Evolutionary conservation across 2,113 vertebrate species (phyloP).

Genomic region (Lepisosteus oculatus): DNA sequence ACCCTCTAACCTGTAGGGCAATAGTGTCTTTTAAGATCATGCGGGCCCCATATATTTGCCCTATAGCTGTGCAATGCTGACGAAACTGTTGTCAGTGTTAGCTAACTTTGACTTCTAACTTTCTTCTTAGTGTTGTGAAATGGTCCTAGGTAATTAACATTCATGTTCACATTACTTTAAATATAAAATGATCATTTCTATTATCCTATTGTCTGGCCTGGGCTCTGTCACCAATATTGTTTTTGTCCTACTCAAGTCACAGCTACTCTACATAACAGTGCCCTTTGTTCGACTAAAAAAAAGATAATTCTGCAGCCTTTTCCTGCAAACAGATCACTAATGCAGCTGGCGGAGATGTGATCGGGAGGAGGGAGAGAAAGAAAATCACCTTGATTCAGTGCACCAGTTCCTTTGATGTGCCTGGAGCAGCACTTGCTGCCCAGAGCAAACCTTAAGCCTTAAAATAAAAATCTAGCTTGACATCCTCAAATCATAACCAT

Average conservation of each 20-base stretch:
- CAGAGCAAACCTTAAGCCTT: constrained; percentile 79
- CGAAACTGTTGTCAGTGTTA: no score
- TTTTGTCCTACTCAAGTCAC: background rate
- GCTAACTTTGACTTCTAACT: no score
- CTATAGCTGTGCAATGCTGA: no score
- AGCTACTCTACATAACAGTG: background rate
- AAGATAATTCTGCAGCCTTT: constrained; percentile 63
- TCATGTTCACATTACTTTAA: no score
- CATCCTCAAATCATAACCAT: constrained; percentile 98
- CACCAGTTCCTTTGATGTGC: constrained; percentile 92
- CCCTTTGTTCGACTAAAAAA: background rate
- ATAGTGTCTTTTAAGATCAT: no score
- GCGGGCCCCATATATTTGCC: no score
- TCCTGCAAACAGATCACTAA: constrained; percentile 73
- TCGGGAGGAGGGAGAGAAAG: constrained; percentile 35
- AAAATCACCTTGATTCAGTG: constrained; percentile 95
- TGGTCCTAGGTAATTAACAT: no score
- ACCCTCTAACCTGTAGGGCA: no score
- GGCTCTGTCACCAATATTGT: background rate
- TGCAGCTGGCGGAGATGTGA: constrained; percentile 77
- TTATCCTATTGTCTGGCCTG: no score
- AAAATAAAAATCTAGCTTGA: constrained; percentile 79
- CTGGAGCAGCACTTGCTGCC: constrained; percentile 79
- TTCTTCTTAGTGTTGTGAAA: no score
- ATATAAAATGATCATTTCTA: no score